phyloP scores from a whole-genome alignment of 2,797 vertebrate genomes.

The Tympanoctomys barrerae region DNA sequence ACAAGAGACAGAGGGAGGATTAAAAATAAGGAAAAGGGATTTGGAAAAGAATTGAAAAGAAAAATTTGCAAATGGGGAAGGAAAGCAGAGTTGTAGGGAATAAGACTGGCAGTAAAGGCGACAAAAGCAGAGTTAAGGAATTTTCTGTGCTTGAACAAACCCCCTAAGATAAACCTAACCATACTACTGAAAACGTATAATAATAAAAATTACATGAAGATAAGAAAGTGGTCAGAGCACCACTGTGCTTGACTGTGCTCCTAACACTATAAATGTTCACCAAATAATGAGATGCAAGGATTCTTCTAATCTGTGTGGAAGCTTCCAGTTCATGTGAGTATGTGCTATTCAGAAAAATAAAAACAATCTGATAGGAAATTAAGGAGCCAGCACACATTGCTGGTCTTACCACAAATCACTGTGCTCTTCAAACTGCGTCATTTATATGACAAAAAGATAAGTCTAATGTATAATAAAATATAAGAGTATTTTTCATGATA shows the following conservation, averaged over 20 bases:
- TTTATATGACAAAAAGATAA: neutral
- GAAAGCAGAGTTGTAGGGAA: neutral
- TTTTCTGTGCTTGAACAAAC: neutral
- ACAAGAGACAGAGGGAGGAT: neutral
- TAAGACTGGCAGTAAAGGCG: neutral
- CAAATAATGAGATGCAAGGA: neutral
- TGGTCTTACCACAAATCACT: neutral
- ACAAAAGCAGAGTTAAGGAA: neutral
- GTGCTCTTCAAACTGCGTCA: neutral
- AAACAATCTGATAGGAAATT: neutral
- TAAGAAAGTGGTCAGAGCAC: neutral
- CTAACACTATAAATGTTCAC: slow-evolving; percentile 50
- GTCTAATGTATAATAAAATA: neutral
- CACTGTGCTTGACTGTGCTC: neutral
- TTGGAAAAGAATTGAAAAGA: neutral
- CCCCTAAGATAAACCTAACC: neutral
- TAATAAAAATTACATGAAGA: neutral
- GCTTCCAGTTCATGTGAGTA: slow-evolving; percentile 1
- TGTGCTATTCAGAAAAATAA: slow-evolving; percentile 18
- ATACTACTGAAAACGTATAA: neutral
- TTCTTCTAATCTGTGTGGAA: neutral
- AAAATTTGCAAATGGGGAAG: neutral
- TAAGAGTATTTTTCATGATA: neutral
- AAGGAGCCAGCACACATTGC: neutral
- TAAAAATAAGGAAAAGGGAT: neutral